Evolutionary conservation across 2,888 invertebrate genomes (phyloP), one percentile per base, ranked within the genome.

Genomic region (Cistogaster globosa): DNA sequence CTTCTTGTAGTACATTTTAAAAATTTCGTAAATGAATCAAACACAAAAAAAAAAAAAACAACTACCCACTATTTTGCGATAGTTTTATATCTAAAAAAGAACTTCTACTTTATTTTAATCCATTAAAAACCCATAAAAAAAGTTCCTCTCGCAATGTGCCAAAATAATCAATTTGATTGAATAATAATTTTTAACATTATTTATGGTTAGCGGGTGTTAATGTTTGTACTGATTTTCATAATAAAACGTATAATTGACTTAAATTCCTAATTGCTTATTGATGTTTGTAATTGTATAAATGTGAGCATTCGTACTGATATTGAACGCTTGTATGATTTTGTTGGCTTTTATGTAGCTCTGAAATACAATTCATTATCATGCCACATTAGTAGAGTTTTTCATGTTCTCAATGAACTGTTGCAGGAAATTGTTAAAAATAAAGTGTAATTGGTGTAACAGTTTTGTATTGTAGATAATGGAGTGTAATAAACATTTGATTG

Each of bases 221-320:
- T 75, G 69, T 63, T 68, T 63, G 69, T 53, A 79, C 75, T 75
- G 63, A 60, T 60, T 79, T 84, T 65, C 57, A 75, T 75, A 79
- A 79, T 79, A 75, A 60, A 84, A 60, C n/a, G 58, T 53, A 62
- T 79, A 79, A 79, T 75, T 79, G 79, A 84, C 69, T 83, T 42
- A 69, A 75, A 51, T 74, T 79, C 65, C 75, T 74, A 83, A 79
- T 79, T 83, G 65, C 63, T 65, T 38, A 79, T 75, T 69, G 83
- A 79, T 65, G 74, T 69, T 51, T 74, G 45, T 67, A 42, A 53
- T 57, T 57, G 55, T 69, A 51, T 55, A 20, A 42, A 16, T 57
- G 38, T n/a, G 22, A 16, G 63, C 42, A 16, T 42, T 20, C 22
- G 22, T 20, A 53, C n/a, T 38, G 7, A 20, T 6, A 36, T 0